Conservation (phyloP, 2,113 vertebrate species). For the western clawed frog (Xenopus tropicalis) region DNA sequence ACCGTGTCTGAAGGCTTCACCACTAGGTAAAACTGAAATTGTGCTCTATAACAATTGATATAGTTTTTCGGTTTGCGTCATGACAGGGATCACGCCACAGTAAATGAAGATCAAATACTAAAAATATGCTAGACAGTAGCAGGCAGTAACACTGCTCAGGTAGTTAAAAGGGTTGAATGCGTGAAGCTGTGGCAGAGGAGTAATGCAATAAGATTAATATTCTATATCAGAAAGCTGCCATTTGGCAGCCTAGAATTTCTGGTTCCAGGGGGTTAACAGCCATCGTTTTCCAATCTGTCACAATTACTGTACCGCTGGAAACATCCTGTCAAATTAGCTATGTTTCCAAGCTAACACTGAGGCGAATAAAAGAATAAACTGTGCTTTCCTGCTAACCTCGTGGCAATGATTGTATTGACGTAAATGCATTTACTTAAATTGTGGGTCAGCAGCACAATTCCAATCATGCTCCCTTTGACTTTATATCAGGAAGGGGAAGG, state of each 20-base stretch:
- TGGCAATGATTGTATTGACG: not conserved
- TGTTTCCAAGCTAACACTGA: not conserved
- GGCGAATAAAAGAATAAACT: not conserved
- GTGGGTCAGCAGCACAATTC: not conserved
- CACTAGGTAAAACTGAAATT: too few relatives aligned
- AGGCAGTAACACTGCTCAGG: too few relatives aligned
- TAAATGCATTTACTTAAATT: not conserved
- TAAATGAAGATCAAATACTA: too few relatives aligned
- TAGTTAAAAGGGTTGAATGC: too few relatives aligned
- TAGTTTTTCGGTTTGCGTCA: too few relatives aligned
- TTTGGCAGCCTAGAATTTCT: not conserved
- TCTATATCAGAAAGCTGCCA: too few relatives aligned
- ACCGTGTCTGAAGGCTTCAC: too few relatives aligned
- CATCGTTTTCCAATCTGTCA: not conserved
- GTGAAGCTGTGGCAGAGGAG: too few relatives aligned
- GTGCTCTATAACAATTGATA: too few relatives aligned
- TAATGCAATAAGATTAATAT: too few relatives aligned
- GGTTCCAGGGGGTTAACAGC: not conserved
- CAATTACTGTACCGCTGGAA: not conserved
- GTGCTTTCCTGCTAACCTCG: not conserved
- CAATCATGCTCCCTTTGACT: not conserved
- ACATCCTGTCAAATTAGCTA: not conserved
- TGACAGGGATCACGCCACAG: too few relatives aligned
- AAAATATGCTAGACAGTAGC: too few relatives aligned
- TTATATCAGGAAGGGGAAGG: not conserved